Evolutionary conservation across 2,888 invertebrate genomes (phyloP), one percentile per base, ranked within the genome.

Genomic region (Hofmannophila pseudospretella): DNA sequence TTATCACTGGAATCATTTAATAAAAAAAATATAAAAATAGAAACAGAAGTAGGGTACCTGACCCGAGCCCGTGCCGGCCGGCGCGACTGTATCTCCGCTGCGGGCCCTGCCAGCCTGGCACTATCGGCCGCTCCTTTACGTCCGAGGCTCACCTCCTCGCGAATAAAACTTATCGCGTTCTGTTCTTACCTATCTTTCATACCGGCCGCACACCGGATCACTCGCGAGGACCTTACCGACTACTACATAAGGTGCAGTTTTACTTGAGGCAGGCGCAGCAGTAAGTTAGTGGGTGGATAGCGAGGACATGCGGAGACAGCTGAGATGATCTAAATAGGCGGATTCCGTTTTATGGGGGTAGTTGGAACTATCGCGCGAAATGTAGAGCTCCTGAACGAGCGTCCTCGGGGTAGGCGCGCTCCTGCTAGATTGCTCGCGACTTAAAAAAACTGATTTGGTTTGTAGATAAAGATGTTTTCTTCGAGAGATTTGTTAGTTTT

Each of bases 311-410:
- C 52, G 59, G 50, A 22, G 51, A 67, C 63, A 59, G 56, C 65
- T 55, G 54, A 76, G 76, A 79, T 78, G 78, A 79, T 79, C 79
- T 79, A 75, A 79, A 80, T 76, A 62, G 78, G 58, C 60, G 66
- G 63, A 58, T 69, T 58, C 54, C 48, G 61, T 73, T 79, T 78
- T 78, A 78, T 70, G 67, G 54, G 54, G 58, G 62, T 61, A 53
- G 59, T 61, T 60, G 47, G 51, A 62, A 60, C 61, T 68, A 56
- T 60, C 61, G 19, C 35, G 33, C 10, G 29, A 33, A 29, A 38
- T 34, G 25, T 11, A 2, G 1, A 12, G 31, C 31, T 9, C 16
- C 9, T 7, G 31, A 12, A 28, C 28, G 28, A 12, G n/a, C 12
- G 29, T 1, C 14, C 14, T 8, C n/a, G 29, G 29, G 29, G n/a